Percentiles rank a stretch among this genome's conserved stretches.
These are phyloP conservation scores for Pleuronectes platessa DNA, from an alignment of 2,113 vertebrate genomes.

Conservation along the genomic window DNA sequence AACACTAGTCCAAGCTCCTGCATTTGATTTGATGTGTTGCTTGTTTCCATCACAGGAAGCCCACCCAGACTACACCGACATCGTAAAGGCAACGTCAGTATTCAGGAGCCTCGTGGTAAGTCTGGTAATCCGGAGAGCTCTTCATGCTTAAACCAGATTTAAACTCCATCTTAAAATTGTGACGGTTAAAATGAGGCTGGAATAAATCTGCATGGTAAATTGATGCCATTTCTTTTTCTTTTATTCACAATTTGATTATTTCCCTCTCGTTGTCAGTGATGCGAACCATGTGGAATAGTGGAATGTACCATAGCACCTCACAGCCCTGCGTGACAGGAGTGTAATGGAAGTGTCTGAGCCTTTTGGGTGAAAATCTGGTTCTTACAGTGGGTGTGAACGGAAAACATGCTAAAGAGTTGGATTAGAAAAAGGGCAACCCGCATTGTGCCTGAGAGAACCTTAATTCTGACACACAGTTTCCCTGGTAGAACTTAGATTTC, in stretches of 20 bases:
- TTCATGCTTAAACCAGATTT: not conserved
- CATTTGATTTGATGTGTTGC: conserved; percentile 6
- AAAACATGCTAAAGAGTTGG: conserved; percentile 44
- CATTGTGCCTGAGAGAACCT: conserved; percentile 34
- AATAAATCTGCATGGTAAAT: not conserved
- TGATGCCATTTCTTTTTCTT: not conserved
- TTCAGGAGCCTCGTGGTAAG: conserved; percentile 95
- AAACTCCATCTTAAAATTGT: not conserved
- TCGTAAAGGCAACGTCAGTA: conserved; percentile 88
- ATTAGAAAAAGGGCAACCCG: conserved; percentile 39
- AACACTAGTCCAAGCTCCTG: too few species aligned
- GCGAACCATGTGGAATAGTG: too few species aligned
- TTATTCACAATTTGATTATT: not conserved
- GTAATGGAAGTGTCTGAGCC: too few species aligned
- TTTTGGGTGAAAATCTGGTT: conserved; percentile 14
- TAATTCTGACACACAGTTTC: conserved; percentile 54
- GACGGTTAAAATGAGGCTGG: not conserved
- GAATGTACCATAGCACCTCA: not conserved
- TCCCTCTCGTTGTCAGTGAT: not conserved
- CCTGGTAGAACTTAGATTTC: not conserved
- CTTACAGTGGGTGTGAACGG: conserved; percentile 59
- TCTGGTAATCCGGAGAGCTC: conserved; percentile 29
- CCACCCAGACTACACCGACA: conserved; percentile 93
- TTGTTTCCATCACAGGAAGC: conserved; percentile 84
- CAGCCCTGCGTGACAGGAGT: not conserved